phyloP scores from a whole-genome alignment of 1,140 invertebrate species.

The Papilio aristodemus region DNA sequence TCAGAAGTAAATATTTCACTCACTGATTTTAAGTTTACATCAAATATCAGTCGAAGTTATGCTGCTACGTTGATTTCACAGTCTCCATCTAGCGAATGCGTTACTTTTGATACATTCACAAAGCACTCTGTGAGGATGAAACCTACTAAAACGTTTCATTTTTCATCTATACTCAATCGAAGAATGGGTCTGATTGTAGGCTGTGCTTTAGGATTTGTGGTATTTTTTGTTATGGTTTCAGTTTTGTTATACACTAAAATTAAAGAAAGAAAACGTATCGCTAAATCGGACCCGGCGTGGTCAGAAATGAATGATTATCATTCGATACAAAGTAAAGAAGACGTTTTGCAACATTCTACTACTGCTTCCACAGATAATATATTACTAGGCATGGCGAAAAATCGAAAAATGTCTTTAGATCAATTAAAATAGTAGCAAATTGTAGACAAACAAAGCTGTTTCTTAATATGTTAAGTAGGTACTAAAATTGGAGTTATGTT shows the following conservation, averaged over 20 bases:
- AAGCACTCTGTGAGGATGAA: constrained; percentile 57
- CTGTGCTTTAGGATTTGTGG: constrained; percentile 69
- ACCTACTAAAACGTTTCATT: constrained; percentile 58
- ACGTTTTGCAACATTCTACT: constrained; percentile 69
- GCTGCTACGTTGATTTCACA: constrained; percentile 60
- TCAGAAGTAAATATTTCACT: constrained; percentile 49
- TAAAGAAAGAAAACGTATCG: constrained; percentile 73
- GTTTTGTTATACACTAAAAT: constrained; percentile 74
- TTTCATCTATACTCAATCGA: constrained; percentile 65
- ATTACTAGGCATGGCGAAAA: constrained; percentile 71
- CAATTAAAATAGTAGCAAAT: constrained; percentile 53
- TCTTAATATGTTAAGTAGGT: constrained; percentile 27
- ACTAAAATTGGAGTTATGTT: constrained; percentile 37
- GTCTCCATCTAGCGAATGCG: constrained; percentile 68
- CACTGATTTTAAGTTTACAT: constrained; percentile 50
- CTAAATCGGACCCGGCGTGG: constrained; percentile 74
- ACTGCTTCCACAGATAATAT: constrained; percentile 76
- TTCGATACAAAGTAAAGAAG: constrained; percentile 75
- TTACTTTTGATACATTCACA: constrained; percentile 65
- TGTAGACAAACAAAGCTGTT: constrained; percentile 34
- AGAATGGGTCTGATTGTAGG: constrained; percentile 73
- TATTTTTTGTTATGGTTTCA: constrained; percentile 75
- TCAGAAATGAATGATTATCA: constrained; percentile 76
- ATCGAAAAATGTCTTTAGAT: constrained; percentile 63
- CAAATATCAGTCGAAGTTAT: constrained; percentile 58